Evolutionary conservation across 2,113 vertebrate species (phyloP).

Genomic region (Pangasianodon hypophthalmus): DNA sequence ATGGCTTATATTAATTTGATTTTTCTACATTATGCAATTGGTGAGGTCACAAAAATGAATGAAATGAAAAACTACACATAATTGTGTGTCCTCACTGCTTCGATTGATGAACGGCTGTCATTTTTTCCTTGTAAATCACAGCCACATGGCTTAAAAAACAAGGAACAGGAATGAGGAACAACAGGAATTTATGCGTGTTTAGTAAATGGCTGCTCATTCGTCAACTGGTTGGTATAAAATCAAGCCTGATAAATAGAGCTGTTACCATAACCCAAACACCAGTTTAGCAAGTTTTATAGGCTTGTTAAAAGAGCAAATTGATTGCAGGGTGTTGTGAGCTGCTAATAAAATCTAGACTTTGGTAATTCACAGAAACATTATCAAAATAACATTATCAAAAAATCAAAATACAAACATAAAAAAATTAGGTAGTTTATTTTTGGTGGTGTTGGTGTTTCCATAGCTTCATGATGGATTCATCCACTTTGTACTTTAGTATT

Average conservation of each 20-base stretch:
- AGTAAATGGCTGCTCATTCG: constrained; percentile 6
- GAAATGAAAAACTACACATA: neutral
- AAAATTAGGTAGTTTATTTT: neutral
- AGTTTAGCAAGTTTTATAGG: constrained; percentile 28
- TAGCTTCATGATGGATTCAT: neutral
- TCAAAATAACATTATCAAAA: neutral
- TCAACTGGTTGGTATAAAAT: constrained; percentile 17
- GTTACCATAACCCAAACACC: constrained; percentile 24
- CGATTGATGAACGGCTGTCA: constrained; percentile 14
- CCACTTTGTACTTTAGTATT: neutral
- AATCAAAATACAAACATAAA: neutral
- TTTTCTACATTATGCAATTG: neutral
- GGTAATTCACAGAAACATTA: constrained; percentile 2
- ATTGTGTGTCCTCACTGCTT: neutral
- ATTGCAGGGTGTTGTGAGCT: constrained; percentile 11
- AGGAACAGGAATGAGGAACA: neutral
- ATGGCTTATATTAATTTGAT: neutral
- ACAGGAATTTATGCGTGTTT: neutral
- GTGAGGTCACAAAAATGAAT: neutral
- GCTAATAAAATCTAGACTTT: constrained; percentile 14
- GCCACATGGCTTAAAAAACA: neutral
- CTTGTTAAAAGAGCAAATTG: constrained; percentile 22
- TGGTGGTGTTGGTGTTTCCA: neutral
- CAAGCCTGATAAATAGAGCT: constrained; percentile 20
- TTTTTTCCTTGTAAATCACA: neutral